Percentiles rank a stretch among this genome's conserved stretches.
Evolutionary conservation across 2,797 vertebrate species (phyloP).

Genomic region (Benthosema pterotum): DNA sequence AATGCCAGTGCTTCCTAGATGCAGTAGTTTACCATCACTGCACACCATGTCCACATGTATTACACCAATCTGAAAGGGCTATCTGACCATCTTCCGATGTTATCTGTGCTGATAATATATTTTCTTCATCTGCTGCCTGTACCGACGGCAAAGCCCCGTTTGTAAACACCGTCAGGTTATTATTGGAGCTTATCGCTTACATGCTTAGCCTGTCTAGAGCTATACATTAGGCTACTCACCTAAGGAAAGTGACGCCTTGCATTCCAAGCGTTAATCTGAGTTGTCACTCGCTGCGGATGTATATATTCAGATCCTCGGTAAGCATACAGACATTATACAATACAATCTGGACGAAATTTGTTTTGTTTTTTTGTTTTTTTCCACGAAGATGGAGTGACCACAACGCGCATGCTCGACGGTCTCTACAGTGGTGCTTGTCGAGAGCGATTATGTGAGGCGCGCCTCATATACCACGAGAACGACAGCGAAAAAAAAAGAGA

Average conservation of each 20-base stretch:
- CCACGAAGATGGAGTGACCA: slow-evolving; percentile 10
- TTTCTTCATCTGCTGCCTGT: slow-evolving; percentile 26
- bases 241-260: background rate
- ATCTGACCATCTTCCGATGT: background rate
- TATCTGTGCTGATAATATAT: slow-evolving; percentile 12
- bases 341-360: background rate
- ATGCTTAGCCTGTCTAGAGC: slow-evolving; percentile 19
- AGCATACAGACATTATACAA: background rate
- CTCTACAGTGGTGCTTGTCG: slow-evolving; percentile 1
- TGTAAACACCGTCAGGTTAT: slow-evolving; percentile 28
- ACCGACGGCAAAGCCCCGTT: slow-evolving; percentile 1
- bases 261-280: background rate
- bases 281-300: slow-evolving; percentile 10
- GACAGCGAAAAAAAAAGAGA: too few species aligned
- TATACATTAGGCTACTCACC: background rate
- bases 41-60: too few species aligned
- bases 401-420: slow-evolving; percentile 39
- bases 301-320: background rate
- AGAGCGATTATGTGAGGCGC: too few species aligned
- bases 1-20: too few species aligned
- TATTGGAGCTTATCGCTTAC: background rate
- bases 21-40: too few species aligned
- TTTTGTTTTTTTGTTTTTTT: background rate
- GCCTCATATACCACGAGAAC: too few species aligned
- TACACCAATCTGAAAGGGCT: too few species aligned